These are phyloP conservation scores for Leptopilina myrica DNA, from an alignment of 2,888 invertebrate genomes.

Conservation along the genomic window DNA sequence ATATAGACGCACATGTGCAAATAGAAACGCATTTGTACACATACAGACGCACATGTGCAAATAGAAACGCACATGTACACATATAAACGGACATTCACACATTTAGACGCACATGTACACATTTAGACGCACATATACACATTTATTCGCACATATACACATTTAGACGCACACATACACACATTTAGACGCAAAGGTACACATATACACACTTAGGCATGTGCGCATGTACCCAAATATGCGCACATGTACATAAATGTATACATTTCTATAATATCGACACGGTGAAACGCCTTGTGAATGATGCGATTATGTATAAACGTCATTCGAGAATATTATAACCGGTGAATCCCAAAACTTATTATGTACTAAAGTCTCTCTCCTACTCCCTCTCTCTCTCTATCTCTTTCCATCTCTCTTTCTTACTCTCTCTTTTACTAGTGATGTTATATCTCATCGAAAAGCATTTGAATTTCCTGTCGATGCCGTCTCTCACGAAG, in stretches of 20 bases:
- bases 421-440: too few relatives aligned
- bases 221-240: too few relatives aligned
- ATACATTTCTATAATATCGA: constrained; percentile 12
- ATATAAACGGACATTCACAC: too few relatives aligned
- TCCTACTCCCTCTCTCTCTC: too few relatives aligned
- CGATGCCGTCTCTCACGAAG: not conserved
- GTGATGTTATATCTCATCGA: not conserved
- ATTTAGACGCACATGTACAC: not conserved
- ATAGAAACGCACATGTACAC: too few relatives aligned
- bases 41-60: too few relatives aligned
- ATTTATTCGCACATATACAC: too few relatives aligned
- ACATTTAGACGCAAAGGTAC: not conserved
- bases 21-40: too few relatives aligned
- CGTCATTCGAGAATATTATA: constrained; percentile 35
- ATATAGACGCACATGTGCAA: not conserved
- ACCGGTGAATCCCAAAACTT: constrained; percentile 16
- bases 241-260: too few relatives aligned
- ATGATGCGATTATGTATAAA: constrained; percentile 31
- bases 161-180: too few relatives aligned
- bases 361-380: constrained; percentile 18
- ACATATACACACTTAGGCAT: too few relatives aligned
- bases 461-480: constrained; percentile 18
- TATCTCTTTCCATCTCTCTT: too few relatives aligned
- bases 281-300: constrained; percentile 21
- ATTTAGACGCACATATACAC: not conserved